Evolutionary conservation across 2,797 vertebrate species (phyloP), one percentile per base, ranked within the genome.

Genomic region (Eospalax fontanierii): DNA sequence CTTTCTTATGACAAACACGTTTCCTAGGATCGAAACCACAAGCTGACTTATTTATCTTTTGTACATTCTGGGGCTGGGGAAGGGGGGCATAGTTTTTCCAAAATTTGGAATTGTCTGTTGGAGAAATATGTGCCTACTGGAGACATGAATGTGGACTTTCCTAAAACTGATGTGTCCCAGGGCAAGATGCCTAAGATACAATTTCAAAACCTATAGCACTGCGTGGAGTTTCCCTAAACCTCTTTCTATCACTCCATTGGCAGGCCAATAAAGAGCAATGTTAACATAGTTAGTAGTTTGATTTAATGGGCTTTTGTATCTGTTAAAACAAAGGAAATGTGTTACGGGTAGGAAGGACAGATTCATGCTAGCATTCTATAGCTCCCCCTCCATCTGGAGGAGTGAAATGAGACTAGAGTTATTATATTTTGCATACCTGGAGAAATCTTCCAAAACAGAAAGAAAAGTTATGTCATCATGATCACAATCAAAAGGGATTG

Each of bases 1-100:
- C 26, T 95, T 95, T 95, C 74, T 90, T 70, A 89, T 54, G 88
- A 95, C 90, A 86, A 89, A 91, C 83, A 61, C 50, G 59, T 2
- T 88, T 46, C 65, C 85, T 86, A 90, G 65, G 74, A 91, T 65
- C 75, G 80, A 68, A 26, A 80, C 90, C 85, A 70, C 75, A 94
- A 82, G 35, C 74, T 91, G 78, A 90, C 87, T 95, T 89, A 89
- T 63, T 91, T 82, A 76, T 87, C 30, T 66, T 91, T 82, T 21
- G 0, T 43, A 75, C 38, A 30, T 89, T 90, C 68, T 66, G 8
- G 18, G 46, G 46, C 46, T 9, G 50, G 50, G 8, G 14, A 12
- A 12, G 40, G 63, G 63, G 66, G 11, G 38, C 22, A 50, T 12
- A 74, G 30, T 30, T 87, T 96, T 90, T 81, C 70, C 40, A 85